Base-by-base conservation (phyloP, 2,888 invertebrate species). In the Vanessa cardui region DNA sequence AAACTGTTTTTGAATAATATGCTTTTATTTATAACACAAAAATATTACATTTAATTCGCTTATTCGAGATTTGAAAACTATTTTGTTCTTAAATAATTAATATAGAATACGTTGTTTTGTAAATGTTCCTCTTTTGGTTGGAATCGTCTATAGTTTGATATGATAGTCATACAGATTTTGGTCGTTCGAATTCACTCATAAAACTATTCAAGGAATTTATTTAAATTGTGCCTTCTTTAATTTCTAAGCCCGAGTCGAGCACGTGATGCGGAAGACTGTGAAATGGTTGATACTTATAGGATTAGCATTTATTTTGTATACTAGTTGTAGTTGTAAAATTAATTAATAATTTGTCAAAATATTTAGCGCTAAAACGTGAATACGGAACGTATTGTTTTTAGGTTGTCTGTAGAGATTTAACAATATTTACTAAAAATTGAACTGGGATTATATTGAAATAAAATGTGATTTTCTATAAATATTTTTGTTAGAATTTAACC, bases 271-370 rank as follows among this genome's bases (percentile, higher is more conserved):
- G 47, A 56, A 56, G 33, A 33, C 33, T 56, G 33, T 33, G 4
- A 56, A 56, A 56, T n/a, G 56, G 18, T 56, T 56, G 33, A 18
- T 56, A 56, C 56, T 56, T 56, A 56, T 39, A 54, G 52, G 31
- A n/a, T 54, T n/a, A 39, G 56, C 39, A 56, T 56, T 56, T 56
- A 56, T 56, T 39, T 56, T 54, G 33, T 56, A 33, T 39, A 39
- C 9, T 56, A 39, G 39, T 39, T 18, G 18, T 39, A n/a, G 33
- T 56, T 26, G n/a, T 39, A n/a, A 21, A 8, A 21, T 50, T 21
- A 50, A 18, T 18, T 9, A 18, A 49, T 49, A 26, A 26, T 52
- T 16, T 52, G 16, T 52, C 33, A 39, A 39, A 39, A 39, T 12
- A 39, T 39, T 39, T 39, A 15, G 52, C 52, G 52, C 52, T 26